phyloP scores from a whole-genome alignment of 2,113 vertebrate species.

The Pongo pygmaeus region DNA sequence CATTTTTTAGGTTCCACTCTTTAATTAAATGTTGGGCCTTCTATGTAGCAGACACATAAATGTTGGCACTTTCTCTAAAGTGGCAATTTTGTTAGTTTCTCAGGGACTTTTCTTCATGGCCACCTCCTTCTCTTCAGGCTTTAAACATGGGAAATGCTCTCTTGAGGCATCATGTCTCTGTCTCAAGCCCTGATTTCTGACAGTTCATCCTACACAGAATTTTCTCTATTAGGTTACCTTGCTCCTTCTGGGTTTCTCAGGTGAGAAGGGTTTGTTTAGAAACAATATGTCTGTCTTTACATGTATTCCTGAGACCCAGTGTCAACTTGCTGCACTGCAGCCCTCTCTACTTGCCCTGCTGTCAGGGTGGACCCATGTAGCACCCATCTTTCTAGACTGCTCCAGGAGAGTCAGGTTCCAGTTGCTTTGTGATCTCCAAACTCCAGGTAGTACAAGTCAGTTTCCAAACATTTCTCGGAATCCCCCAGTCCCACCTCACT shows the following conservation, averaged over 20 bases:
- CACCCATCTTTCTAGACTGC: background rate
- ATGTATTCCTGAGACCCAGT: background rate
- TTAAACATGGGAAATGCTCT: background rate
- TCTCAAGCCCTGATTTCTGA: background rate
- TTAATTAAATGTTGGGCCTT: background rate
- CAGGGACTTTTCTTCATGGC: background rate
- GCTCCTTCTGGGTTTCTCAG: background rate
- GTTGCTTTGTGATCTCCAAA: background rate
- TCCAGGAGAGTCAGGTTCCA: background rate
- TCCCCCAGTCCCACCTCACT: background rate
- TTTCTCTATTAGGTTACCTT: background rate
- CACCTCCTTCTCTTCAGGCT: background rate
- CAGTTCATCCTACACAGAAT: background rate
- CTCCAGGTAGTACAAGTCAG: background rate
- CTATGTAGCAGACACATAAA: background rate
- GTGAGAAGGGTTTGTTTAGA: background rate
- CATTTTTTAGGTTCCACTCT: background rate
- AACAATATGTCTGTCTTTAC: background rate
- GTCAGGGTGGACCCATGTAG: no score
- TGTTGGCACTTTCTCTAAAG: background rate
- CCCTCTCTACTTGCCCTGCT: no score
- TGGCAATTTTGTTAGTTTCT: background rate
- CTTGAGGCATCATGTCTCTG: background rate
- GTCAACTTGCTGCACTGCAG: no score
- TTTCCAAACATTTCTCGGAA: background rate